These are phyloP conservation scores for Campopleginae sp. DNA, from an alignment of 2,888 invertebrate genomes.

Conservation along the genomic window DNA sequence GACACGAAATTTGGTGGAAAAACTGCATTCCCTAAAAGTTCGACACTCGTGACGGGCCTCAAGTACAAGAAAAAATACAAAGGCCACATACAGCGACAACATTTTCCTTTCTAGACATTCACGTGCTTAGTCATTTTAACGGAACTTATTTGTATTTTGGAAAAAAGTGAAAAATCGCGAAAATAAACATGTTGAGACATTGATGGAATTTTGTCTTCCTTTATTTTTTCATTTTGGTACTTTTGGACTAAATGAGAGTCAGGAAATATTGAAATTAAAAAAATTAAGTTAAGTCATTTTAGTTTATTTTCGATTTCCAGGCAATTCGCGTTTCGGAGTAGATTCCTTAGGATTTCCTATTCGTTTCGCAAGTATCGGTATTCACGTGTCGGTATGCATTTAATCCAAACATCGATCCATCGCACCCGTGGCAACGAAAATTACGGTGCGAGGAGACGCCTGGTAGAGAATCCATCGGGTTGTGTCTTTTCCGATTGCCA, in stretches of 20 bases:
- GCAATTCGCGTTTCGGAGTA: neutral
- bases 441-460: constrained; percentile 63
- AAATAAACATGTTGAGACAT: neutral
- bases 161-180: constrained; percentile 10
- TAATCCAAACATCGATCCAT: constrained; percentile 71
- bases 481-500: neutral
- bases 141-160: constrained; percentile 9
- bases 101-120: constrained; percentile 77
- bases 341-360: neutral
- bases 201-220: neutral
- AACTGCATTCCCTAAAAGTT: constrained; percentile 93
- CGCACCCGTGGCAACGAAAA: constrained; percentile 74
- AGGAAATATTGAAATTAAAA: neutral
- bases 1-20: constrained; percentile 90
- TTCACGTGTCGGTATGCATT: constrained; percentile 39
- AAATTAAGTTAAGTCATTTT: neutral
- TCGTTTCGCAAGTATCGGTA: constrained; percentile 2
- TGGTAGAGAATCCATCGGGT: constrained; percentile 37
- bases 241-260: neutral
- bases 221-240: neutral
- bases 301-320: neutral
- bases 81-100: constrained; percentile 87
- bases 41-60: constrained; percentile 93
- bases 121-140: neutral
- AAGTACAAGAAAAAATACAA: constrained; percentile 93